Conservation (phyloP, 2,113 vertebrate genomes). For the Petromus typicus region DNA sequence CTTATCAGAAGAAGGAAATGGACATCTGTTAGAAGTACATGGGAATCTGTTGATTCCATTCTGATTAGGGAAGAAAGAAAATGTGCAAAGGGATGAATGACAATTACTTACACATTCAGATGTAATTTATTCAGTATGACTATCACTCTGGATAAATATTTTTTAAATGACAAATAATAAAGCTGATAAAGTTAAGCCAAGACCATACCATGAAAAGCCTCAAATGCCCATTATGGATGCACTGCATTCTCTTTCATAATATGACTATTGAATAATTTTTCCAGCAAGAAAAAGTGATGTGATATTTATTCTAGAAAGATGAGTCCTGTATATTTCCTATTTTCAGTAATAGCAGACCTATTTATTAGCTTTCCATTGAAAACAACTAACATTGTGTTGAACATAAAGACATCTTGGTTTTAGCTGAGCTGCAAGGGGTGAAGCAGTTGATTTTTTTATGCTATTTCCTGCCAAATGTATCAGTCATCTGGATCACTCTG, state of each 20-base stretch:
- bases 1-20: not conserved
- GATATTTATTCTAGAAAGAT: not conserved
- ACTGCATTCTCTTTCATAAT: not conserved
- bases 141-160: not conserved
- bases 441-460: not conserved
- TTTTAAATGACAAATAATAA: not conserved
- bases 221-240: not conserved
- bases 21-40: not conserved
- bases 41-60: not conserved
- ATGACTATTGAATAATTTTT: slow-evolving; percentile 20
- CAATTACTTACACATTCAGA: not conserved
- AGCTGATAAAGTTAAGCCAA: not conserved
- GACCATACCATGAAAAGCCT: not conserved
- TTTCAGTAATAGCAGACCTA: not conserved
- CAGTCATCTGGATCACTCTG: not conserved
- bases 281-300: not conserved
- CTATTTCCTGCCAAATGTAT: not conserved
- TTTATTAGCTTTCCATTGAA: not conserved
- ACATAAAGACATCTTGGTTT: not conserved
- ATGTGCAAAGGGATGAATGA: not conserved
- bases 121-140: not conserved
- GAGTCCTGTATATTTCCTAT: not conserved
- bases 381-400: not conserved
- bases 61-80: not conserved
- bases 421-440: not conserved